These are phyloP conservation scores for Lontra canadensis DNA, from an alignment of 2,113 vertebrate genomes.

Conservation along the genomic window DNA sequence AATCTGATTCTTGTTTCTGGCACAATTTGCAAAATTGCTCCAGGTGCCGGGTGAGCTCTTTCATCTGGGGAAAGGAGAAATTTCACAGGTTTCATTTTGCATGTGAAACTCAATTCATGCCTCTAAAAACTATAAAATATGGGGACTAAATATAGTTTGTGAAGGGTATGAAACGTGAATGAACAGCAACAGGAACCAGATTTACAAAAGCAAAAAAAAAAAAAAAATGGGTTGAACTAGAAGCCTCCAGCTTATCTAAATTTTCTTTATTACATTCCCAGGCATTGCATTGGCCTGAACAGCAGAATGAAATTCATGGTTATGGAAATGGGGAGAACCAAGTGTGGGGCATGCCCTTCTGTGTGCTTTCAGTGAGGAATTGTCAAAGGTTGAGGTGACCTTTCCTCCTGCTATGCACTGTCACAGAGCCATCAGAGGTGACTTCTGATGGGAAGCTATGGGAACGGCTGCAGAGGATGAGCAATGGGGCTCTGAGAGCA, in stretches of 20 bases:
- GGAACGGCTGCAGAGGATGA: background rate
- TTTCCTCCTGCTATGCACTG: slow-evolving; percentile 60
- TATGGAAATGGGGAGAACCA: slow-evolving; percentile 63
- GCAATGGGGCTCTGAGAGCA: background rate
- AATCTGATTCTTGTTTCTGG: slow-evolving; percentile 53
- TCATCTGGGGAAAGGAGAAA: slow-evolving; percentile 54
- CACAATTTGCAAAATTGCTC: slow-evolving; percentile 55
- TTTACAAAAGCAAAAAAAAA: slow-evolving; percentile 66
- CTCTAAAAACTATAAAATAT: slow-evolving; percentile 46
- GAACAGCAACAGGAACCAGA: slow-evolving; percentile 43
- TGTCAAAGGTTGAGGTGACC: slow-evolving; percentile 68
- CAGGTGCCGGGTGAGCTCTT: slow-evolving; percentile 22
- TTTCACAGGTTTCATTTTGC: slow-evolving; percentile 55
- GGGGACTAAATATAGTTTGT: slow-evolving; percentile 46
- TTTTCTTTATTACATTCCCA: slow-evolving; percentile 51
- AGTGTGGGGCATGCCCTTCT: slow-evolving; percentile 29
- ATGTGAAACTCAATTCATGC: slow-evolving; percentile 61
- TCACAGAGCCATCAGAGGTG: background rate
- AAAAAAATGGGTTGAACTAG: slow-evolving; percentile 51
- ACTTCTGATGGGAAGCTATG: slow-evolving; percentile 33
- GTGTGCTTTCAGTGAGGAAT: slow-evolving; percentile 48
- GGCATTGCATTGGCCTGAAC: slow-evolving; percentile 35
- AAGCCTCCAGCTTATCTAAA: slow-evolving; percentile 53
- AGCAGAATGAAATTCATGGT: slow-evolving; percentile 68
- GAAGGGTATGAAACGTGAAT: slow-evolving; percentile 66